Percentiles rank a stretch among this genome's conserved stretches.
These are phyloP conservation scores for Squalus acanthias DNA, from an alignment of 2,797 vertebrate species.

Conservation along the genomic window DNA sequence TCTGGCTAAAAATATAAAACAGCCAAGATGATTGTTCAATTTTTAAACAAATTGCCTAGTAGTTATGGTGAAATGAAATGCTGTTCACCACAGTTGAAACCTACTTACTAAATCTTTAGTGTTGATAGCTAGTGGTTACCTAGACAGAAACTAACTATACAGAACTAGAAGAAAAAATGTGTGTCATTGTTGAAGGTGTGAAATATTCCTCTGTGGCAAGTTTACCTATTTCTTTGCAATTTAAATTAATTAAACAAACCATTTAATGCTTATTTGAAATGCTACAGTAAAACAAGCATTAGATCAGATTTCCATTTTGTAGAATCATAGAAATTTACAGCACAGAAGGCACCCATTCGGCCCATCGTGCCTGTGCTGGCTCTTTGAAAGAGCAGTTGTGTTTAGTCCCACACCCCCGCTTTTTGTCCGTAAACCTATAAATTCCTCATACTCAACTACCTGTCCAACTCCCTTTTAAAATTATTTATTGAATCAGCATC, in stretches of 20 bases:
- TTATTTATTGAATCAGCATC: too few relatives aligned
- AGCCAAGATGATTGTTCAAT: neutral
- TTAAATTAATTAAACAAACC: neutral
- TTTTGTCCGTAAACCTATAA: too few relatives aligned
- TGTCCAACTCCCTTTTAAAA: too few relatives aligned
- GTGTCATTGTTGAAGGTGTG: neutral
- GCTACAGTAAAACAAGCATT: too few relatives aligned
- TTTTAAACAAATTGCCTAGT: neutral
- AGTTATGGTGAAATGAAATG: neutral
- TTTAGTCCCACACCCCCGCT: too few relatives aligned
- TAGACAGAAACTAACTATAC: neutral
- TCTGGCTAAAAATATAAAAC: neutral
- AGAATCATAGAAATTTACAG: too few relatives aligned
- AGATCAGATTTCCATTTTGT: neutral
- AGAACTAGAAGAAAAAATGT: neutral
- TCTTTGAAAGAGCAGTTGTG: too few relatives aligned
- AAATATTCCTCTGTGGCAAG: neutral
- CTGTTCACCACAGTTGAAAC: neutral
- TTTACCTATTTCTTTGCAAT: neutral
- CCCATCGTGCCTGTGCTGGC: too few relatives aligned
- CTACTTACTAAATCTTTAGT: too few relatives aligned
- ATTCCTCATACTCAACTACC: too few relatives aligned
- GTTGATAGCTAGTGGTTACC: neutral
- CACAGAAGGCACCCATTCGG: too few relatives aligned
- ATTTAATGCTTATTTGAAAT: slow-evolving; percentile 10